Evolutionary conservation across 2,797 vertebrate species (phyloP), one percentile per base, ranked within the genome.

Genomic region (Trachops cirrhosus): DNA sequence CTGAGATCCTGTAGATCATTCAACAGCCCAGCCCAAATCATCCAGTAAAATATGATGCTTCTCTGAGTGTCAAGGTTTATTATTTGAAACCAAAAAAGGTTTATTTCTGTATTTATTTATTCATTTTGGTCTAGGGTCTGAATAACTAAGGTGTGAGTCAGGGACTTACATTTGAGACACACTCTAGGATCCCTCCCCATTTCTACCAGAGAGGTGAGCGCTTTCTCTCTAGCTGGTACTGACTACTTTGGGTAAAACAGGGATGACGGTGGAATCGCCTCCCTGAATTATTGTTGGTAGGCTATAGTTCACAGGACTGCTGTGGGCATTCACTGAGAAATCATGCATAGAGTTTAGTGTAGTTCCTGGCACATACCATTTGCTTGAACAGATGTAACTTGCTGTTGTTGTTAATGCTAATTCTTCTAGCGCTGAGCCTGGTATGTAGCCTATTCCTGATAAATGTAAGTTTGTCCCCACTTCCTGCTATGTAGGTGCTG

Each of bases 21-120:
- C 86, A 89, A 86, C 50, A 94, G 94, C 71, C 91, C 41, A 77
- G 79, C 95, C 93, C 88, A 95, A 97, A 86, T 84, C 86, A 94
- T 59, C 78, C 94, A 89, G 77, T 91, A 94, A 97, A 96, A 86
- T n/a, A 86, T 6, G 37, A 62, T 10, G 9, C 34, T 86, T 93
- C 75, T 80, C 79, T 86, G 84, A 71, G n/a, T 92, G 29, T 68
- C 80, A 77, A 91, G 39, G 50, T 41, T 95, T 94, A 91, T 94
- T 93, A 89, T 84, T 78, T 80, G 46, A 92, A 91, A 52, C 39
- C 57, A 10, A 71, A 52, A 71, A 34, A 71, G 34, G 91, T 52
- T 92, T 93, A 71, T 92, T 78, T 91, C 68, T 71, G 19, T 82
- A 64, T 62, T 91, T 70, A 64, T 75, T 83, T 71, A 89, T 92